These are phyloP conservation scores for Dynastes maya DNA, from an alignment of 2,888 invertebrate genomes.

Conservation along the genomic window DNA sequence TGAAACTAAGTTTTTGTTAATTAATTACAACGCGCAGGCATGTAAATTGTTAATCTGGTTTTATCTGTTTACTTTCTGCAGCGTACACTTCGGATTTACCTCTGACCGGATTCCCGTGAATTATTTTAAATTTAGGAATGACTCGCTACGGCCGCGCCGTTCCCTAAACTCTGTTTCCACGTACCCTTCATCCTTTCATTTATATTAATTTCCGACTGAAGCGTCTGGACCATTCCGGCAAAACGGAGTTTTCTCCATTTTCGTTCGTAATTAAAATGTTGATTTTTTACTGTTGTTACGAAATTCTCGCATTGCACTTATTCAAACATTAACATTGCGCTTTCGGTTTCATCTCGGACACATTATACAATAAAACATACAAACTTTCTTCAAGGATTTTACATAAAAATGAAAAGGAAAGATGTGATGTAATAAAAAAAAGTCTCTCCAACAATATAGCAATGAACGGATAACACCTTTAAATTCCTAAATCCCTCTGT, in stretches of 20 bases:
- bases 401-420: too few species aligned
- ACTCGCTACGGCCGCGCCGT: not conserved
- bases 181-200: constrained; percentile 35
- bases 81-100: constrained; percentile 22
- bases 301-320: not conserved
- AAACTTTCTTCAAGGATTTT: too few species aligned
- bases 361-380: not conserved
- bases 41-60: not conserved
- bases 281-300: constrained; percentile 7
- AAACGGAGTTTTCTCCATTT: not conserved
- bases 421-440: too few species aligned
- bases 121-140: constrained; percentile 32
- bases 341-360: not conserved
- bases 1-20: too few species aligned
- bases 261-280: constrained; percentile 19
- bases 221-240: not conserved
- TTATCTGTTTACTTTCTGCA: constrained; percentile 5
- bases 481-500: not conserved
- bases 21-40: not conserved
- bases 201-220: constrained; percentile 29
- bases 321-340: not conserved
- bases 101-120: constrained; percentile 21
- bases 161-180: not conserved
- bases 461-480: too few species aligned
- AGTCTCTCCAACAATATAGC: too few species aligned